A percentile compares a stretch with the other conserved stretches of the same genome.
Conservation (phyloP, 30 jellyfish, hydroid and myxozoan genomes). For the Aurelia coerulea region DNA sequence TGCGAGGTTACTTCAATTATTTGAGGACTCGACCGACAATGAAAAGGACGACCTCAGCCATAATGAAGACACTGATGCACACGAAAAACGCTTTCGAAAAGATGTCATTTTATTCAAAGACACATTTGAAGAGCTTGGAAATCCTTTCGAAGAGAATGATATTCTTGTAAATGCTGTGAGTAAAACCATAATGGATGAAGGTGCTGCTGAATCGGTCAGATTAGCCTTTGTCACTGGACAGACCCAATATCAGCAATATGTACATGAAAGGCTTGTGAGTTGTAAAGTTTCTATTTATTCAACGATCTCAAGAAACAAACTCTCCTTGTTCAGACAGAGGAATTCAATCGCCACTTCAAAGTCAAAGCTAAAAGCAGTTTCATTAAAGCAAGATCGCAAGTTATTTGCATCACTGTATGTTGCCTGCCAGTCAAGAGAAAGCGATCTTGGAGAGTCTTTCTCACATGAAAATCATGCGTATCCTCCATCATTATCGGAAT, state of each 20-base stretch:
- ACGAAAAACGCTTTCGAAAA: constrained; percentile 9
- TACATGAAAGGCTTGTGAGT: constrained; percentile 18
- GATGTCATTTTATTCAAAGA: constrained; percentile 7
- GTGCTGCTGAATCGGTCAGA: constrained; percentile 4
- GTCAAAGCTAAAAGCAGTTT: constrained; percentile 12
- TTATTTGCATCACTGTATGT: constrained; percentile 23
- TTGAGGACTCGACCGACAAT: neutral
- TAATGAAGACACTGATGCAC: constrained; percentile 41
- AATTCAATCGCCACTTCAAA: constrained; percentile 22
- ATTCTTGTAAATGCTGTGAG: neutral
- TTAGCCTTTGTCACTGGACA: constrained; percentile 1
- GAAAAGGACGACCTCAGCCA: neutral
- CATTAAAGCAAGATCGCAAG: constrained; percentile 40
- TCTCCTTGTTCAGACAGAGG: constrained; percentile 13
- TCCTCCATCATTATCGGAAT: constrained; percentile 49
- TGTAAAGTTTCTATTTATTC: neutral
- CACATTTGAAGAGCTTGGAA: constrained; percentile 38
- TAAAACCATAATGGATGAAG: constrained; percentile 1
- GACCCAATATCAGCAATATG: constrained; percentile 16
- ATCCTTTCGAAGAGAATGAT: constrained; percentile 55
- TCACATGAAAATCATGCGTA: neutral
- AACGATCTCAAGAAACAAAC: constrained; percentile 1
- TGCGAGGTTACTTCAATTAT: constrained; percentile 14
- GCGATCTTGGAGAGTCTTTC: constrained; percentile 19
- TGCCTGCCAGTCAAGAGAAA: constrained; percentile 45